A percentile compares a stretch with the other conserved stretches of the same genome.
Conservation (phyloP, 1,140 invertebrate species). For the Heterodera carotae region DNA sequence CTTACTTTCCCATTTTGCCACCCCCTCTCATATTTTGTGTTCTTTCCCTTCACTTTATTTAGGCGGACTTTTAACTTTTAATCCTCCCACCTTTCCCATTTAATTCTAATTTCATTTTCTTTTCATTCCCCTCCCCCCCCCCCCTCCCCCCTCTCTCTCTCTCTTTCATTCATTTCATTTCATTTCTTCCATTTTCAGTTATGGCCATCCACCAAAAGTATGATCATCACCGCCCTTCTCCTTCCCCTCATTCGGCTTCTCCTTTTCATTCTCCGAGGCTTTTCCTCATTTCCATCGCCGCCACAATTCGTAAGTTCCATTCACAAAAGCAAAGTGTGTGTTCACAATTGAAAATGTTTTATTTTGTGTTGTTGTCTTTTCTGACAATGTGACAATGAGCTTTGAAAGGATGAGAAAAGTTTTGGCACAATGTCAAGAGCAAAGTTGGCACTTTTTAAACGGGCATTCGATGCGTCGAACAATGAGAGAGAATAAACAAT, state of each 20-base stretch:
- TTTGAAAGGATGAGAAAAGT: too few relatives aligned
- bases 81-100: neutral
- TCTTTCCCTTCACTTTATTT: neutral
- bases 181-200: neutral
- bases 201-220: neutral
- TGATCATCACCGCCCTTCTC: too few relatives aligned
- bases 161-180: neutral
- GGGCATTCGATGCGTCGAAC: too few relatives aligned
- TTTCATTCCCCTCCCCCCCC: neutral
- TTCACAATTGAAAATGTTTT: too few relatives aligned
- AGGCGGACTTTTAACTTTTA: neutral
- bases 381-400: too few relatives aligned
- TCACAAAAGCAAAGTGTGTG: too few relatives aligned
- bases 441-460: too few relatives aligned
- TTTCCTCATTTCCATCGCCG: neutral
- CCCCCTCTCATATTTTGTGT: neutral
- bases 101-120: conserved; percentile 6
- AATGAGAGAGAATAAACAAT: too few relatives aligned
- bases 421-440: too few relatives aligned
- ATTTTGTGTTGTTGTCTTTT: too few relatives aligned
- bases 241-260: too few relatives aligned
- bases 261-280: neutral
- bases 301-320: neutral
- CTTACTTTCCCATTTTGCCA: conserved; percentile 2
- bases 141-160: neutral